A percentile compares a stretch with the other conserved stretches of the same genome.
Evolutionary conservation across 2,888 invertebrate genomes (phyloP).

Genomic region (Clitarchus hookeri): DNA sequence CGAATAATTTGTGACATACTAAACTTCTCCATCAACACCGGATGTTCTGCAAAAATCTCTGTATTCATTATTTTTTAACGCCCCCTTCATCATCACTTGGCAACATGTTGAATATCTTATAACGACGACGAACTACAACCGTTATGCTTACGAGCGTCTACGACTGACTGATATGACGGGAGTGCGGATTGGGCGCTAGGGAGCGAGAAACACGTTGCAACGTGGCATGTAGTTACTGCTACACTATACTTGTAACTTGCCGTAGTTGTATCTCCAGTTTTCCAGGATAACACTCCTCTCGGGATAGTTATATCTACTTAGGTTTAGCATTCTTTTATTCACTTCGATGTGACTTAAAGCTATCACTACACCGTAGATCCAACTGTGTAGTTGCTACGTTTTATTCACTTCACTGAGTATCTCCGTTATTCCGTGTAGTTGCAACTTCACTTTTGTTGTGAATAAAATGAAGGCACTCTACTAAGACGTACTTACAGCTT

Average conservation of each 20-base stretch:
- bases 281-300: not conserved
- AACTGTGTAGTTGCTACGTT: not conserved
- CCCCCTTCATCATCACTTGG: too few species aligned
- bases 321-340: not conserved
- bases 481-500: too few species aligned
- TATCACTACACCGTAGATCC: not conserved
- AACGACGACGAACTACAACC: too few species aligned
- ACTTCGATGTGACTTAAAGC: not conserved
- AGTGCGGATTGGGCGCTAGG: not conserved
- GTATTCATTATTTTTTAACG: too few species aligned
- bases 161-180: too few species aligned
- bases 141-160: too few species aligned
- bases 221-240: not conserved
- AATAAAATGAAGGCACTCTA: too few species aligned
- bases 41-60: conserved; percentile 1
- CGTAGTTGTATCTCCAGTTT: not conserved
- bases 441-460: too few species aligned
- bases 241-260: not conserved
- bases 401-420: conserved; percentile 17
- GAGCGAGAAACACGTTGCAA: not conserved
- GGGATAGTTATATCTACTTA: not conserved
- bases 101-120: too few species aligned
- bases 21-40: conserved; percentile 23
- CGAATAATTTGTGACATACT: not conserved
- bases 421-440: too few species aligned